Conservation (phyloP, 2,888 invertebrate genomes). For the Pseudeuparius sepicola region DNA sequence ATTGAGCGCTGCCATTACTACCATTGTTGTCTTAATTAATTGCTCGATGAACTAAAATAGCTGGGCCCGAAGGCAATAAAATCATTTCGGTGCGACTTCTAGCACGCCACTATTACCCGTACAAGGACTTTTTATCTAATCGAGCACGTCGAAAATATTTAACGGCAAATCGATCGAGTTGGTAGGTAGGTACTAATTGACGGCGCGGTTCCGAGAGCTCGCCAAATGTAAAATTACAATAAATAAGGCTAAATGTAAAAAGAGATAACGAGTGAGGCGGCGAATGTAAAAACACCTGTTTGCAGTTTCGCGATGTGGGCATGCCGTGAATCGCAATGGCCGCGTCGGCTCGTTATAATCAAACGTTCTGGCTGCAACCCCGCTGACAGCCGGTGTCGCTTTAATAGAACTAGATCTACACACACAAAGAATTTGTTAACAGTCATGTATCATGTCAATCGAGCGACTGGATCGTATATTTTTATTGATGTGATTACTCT, state of each 20-base stretch:
- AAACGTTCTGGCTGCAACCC: slow-evolving; percentile 23
- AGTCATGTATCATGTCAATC: slow-evolving; percentile 29
- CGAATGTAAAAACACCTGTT: slow-evolving; percentile 28
- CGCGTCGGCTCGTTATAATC: slow-evolving; percentile 25
- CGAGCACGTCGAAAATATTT: too few species aligned
- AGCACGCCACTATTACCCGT: too few species aligned
- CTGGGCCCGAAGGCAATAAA: too few species aligned
- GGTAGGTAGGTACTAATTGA: too few species aligned
- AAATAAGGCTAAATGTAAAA: slow-evolving; percentile 24
- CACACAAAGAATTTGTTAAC: slow-evolving; percentile 27
- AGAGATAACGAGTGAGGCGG: slow-evolving; percentile 25
- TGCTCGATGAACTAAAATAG: too few species aligned
- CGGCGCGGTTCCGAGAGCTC: slow-evolving; percentile 23
- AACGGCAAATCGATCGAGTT: too few species aligned
- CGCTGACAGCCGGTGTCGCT: slow-evolving; percentile 13
- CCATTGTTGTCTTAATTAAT: too few species aligned
- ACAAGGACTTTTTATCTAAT: too few species aligned
- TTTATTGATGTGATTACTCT: slow-evolving; percentile 3
- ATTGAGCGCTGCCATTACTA: too few species aligned
- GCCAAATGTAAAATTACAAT: slow-evolving; percentile 27
- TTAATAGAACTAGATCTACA: slow-evolving; percentile 29
- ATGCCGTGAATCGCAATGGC: slow-evolving; percentile 27
- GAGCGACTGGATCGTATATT: slow-evolving; percentile 19
- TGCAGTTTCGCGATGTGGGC: slow-evolving; percentile 21
- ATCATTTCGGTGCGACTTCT: too few species aligned